Evolutionary conservation across 2,113 vertebrate genomes (phyloP), one percentile per base, ranked within the genome.

Genomic region (Columba livia): DNA sequence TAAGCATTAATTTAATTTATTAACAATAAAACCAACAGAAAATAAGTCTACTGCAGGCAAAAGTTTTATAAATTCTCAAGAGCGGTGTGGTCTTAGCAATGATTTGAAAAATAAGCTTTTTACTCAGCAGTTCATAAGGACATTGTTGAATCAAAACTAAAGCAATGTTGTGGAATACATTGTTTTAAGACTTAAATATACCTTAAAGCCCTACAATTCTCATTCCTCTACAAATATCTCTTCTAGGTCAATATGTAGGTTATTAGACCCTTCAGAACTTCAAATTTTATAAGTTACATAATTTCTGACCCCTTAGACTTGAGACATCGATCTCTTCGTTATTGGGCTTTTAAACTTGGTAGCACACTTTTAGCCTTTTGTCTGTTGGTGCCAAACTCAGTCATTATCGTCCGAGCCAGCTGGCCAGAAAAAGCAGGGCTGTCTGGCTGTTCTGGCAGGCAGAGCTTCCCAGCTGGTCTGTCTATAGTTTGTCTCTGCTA

Each of bases 391-490:
- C 31, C 69, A 90, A 66, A 73, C 17, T 44, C 34, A 18, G 25
- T 36, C 25, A 61, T 88, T 75, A 71, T 31, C 74, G 8, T 48
- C 54, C 0, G 0, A 83, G 67, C 50, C 79, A 90, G 19, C 0
- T 89, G 83, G 72, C 56, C 34, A 58, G 60, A 50, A 67, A 82
- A 74, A 32, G 17, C 19, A 36, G 64, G 8, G 15, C 9, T 86
- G 13, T 51, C 42, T 93, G 60, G 12, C 9, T 80, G 3, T 60
- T 77, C 60, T 94, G 79, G 77, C 64, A 92, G 34, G 17, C 36
- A 64, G 38, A 88, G 36, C 20, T 88, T 92, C 48, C 31, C 90
- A 89, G 79, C 64, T 93, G 88, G 28, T 77, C 56, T 83, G 19
- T 71, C 36, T 62, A 11, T 32, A 81, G 36, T 1, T 57, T 24